A percentile compares a stretch with the other conserved stretches of the same genome.
Conservation (phyloP, 2,113 vertebrate species). For the Orthonyx spaldingii region DNA sequence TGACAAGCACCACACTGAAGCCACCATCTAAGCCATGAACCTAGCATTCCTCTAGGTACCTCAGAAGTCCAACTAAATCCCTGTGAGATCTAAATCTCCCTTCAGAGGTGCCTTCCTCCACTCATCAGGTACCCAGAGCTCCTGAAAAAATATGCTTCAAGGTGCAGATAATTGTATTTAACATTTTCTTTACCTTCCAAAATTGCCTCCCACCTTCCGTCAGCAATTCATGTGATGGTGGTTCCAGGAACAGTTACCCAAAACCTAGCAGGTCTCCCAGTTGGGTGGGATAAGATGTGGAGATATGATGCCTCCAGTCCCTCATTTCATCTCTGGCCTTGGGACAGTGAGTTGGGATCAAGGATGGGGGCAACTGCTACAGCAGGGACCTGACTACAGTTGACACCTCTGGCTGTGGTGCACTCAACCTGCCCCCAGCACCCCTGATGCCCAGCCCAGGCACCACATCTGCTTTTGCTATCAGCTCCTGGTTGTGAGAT, state of each 20-base stretch:
- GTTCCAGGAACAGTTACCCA: not conserved
- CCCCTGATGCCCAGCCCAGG: not conserved
- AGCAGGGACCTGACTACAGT: not conserved
- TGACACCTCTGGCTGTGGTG: not conserved
- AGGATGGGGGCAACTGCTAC: not conserved
- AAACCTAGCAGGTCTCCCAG: not conserved
- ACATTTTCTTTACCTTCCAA: fast-evolving
- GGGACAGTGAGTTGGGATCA: fast-evolving
- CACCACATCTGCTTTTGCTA: fast-evolving
- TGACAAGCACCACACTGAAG: not conserved
- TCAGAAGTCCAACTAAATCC: not conserved
- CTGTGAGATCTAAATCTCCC: not conserved
- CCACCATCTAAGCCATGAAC: not conserved
- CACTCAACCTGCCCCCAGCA: not conserved
- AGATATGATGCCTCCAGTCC: not conserved
- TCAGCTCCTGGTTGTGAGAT: not conserved
- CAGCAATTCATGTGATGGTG: not conserved
- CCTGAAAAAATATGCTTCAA: not conserved
- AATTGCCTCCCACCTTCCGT: not conserved
- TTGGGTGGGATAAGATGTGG: not conserved
- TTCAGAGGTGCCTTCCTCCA: not conserved
- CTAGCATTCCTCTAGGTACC: not conserved
- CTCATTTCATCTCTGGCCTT: not conserved
- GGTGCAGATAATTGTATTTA: not conserved
- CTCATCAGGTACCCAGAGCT: fast-evolving